These are phyloP conservation scores for Miopithecus talapoin DNA, from an alignment of 2,797 vertebrate genomes.

Conservation along the genomic window DNA sequence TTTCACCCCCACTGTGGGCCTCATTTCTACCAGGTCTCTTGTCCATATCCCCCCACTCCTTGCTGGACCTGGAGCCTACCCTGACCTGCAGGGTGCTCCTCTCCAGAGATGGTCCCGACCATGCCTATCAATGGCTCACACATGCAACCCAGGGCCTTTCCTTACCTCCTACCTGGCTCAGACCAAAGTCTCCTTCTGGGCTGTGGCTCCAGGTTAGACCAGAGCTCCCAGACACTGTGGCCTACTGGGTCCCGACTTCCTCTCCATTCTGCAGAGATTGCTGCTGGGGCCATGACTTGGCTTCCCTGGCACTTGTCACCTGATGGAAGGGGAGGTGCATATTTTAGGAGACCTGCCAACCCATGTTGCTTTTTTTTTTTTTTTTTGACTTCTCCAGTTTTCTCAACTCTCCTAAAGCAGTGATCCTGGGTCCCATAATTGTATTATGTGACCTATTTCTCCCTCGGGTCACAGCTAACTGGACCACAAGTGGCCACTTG, in stretches of 20 bases:
- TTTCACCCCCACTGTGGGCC: background rate
- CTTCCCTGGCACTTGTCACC: background rate
- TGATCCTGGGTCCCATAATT: background rate
- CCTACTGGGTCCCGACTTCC: background rate
- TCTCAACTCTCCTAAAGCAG: background rate
- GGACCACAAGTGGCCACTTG: background rate
- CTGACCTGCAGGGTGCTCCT: background rate
- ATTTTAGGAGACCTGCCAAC: background rate
- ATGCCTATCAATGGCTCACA: background rate
- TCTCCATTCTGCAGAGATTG: background rate
- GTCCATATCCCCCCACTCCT: too few species aligned
- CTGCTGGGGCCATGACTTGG: background rate
- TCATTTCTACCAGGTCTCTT: background rate
- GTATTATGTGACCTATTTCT: background rate
- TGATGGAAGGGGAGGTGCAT: background rate
- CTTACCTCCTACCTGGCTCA: background rate
- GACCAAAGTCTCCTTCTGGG: background rate
- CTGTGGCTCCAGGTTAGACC: background rate
- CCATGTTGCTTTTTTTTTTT: background rate
- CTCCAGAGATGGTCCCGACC: background rate
- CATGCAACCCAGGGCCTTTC: background rate
- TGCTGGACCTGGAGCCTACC: background rate
- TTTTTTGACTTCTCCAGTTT: background rate
- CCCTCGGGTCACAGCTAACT: background rate
- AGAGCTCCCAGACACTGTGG: background rate